Conservation (phyloP, 2,888 invertebrate genomes). For the Cetonia aurata region DNA sequence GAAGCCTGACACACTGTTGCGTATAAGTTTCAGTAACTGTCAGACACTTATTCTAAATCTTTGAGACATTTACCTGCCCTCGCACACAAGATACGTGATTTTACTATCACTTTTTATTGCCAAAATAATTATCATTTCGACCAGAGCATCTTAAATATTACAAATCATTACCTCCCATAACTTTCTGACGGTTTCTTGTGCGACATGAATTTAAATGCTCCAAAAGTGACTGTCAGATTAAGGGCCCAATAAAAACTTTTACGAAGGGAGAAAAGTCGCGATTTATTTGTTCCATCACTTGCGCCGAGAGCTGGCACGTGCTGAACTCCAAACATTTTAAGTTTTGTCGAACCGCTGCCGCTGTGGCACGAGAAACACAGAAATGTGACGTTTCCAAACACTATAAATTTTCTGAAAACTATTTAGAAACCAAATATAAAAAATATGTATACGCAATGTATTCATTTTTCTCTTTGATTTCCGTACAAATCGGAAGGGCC, state of each 20-base stretch:
- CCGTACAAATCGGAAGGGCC: too few relatives aligned
- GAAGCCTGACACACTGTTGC: too few relatives aligned
- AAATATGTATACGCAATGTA: too few relatives aligned
- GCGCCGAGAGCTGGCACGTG: not conserved
- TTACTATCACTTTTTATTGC: too few relatives aligned
- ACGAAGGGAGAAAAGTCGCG: not conserved
- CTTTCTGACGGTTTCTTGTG: conserved; percentile 18
- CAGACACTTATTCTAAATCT: too few relatives aligned
- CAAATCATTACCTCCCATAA: conserved; percentile 19
- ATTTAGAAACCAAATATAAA: too few relatives aligned
- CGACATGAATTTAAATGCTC: conserved; percentile 14
- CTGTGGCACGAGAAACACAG: not conserved
- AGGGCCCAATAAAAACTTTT: conserved; percentile 18
- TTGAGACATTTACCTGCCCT: too few relatives aligned
- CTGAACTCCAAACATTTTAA: not conserved
- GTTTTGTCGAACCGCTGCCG: not conserved
- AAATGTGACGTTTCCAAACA: too few relatives aligned
- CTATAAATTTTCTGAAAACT: too few relatives aligned
- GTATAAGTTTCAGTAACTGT: too few relatives aligned
- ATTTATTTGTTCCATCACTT: conserved; percentile 8
- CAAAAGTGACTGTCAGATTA: conserved; percentile 8
- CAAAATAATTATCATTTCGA: conserved; percentile 20
- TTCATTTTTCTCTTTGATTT: too few relatives aligned
- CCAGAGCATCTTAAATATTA: conserved; percentile 2
- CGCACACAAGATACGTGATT: too few relatives aligned